Conservation (phyloP, 37 sponge, comb jelly and placozoan species). For the Hexactinellida sp. region DNA sequence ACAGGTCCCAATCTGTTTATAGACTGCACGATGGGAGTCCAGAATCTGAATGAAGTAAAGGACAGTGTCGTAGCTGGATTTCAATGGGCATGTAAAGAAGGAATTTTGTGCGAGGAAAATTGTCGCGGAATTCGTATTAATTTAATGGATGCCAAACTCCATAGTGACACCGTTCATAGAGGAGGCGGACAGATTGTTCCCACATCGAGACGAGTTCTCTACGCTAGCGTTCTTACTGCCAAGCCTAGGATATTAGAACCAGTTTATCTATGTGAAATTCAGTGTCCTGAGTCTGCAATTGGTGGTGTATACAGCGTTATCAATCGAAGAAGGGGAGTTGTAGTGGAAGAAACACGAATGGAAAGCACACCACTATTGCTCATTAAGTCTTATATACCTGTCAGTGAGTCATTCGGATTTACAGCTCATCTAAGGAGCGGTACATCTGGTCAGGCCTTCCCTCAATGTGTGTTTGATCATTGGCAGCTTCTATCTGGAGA, state of each 20-base stretch:
- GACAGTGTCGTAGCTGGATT: constrained; percentile 58
- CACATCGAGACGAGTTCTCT: constrained; percentile 43
- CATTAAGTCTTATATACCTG: constrained; percentile 47
- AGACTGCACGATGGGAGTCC: constrained; percentile 54
- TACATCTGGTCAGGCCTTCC: constrained; percentile 60
- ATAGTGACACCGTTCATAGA: constrained; percentile 45
- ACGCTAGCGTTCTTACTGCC: constrained; percentile 38
- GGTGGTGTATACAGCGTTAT: constrained; percentile 53
- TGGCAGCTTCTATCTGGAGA: constrained; percentile 40
- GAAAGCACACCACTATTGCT: constrained; percentile 39
- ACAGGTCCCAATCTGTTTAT: constrained; percentile 40
- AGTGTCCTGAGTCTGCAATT: constrained; percentile 45
- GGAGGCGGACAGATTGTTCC: constrained; percentile 61
- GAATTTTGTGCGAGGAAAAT: constrained; percentile 47
- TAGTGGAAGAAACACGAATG: constrained; percentile 33
- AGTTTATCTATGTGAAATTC: constrained; percentile 44
- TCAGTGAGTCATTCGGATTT: constrained; percentile 58
- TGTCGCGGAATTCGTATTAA: constrained; percentile 41
- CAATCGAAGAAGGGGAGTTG: constrained; percentile 40
- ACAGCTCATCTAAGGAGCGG: constrained; percentile 35
- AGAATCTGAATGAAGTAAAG: constrained; percentile 52
- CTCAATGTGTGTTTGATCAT: constrained; percentile 61
- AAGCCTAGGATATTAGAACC: constrained; percentile 43
- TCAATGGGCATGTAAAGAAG: constrained; percentile 55
- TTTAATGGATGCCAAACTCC: constrained; percentile 45